A percentile compares a stretch with the other conserved stretches of the same genome.
phyloP scores from a whole-genome alignment of 2,888 invertebrate species.

The Drosophila maculinotata region DNA sequence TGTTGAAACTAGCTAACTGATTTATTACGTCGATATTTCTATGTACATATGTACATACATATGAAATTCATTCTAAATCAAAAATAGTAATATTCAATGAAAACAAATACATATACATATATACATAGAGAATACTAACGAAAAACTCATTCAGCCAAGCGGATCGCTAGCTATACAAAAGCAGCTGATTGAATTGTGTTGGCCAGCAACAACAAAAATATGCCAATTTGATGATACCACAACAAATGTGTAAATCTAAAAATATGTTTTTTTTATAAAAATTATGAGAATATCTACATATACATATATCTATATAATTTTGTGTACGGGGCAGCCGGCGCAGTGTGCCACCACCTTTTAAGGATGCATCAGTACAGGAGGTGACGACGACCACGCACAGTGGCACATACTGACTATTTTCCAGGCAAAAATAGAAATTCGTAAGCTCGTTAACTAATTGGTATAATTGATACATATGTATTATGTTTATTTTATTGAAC shows the following conservation, averaged over 20 bases:
- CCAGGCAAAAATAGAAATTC: background rate
- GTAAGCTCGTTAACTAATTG: too few relatives aligned
- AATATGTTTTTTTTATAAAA: conserved; percentile 63
- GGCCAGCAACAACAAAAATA: conserved; percentile 73
- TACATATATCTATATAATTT: conserved; percentile 25
- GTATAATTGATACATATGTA: too few relatives aligned
- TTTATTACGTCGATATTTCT: background rate
- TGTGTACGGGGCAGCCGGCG: conserved; percentile 48
- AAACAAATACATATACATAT: conserved; percentile 18
- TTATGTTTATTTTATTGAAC: too few relatives aligned
- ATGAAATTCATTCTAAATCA: conserved; percentile 12
- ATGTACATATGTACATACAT: background rate
- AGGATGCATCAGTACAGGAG: conserved; percentile 76
- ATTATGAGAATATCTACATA: conserved; percentile 45
- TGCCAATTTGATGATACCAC: conserved; percentile 80
- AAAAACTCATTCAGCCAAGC: conserved; percentile 62
- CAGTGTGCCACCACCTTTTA: conserved; percentile 82
- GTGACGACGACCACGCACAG: conserved; percentile 44
- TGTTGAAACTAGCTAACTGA: background rate
- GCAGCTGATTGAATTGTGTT: conserved; percentile 80
- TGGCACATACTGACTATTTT: conserved; percentile 12
- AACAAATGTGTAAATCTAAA: conserved; percentile 75
- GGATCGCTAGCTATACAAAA: conserved; percentile 39
- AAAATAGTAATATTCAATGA: conserved; percentile 41
- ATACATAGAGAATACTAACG: conserved; percentile 13